A percentile compares a stretch with the other conserved stretches of the same genome.
Conservation (phyloP, 2,888 invertebrate species). For the Chromoteleia sp. region DNA sequence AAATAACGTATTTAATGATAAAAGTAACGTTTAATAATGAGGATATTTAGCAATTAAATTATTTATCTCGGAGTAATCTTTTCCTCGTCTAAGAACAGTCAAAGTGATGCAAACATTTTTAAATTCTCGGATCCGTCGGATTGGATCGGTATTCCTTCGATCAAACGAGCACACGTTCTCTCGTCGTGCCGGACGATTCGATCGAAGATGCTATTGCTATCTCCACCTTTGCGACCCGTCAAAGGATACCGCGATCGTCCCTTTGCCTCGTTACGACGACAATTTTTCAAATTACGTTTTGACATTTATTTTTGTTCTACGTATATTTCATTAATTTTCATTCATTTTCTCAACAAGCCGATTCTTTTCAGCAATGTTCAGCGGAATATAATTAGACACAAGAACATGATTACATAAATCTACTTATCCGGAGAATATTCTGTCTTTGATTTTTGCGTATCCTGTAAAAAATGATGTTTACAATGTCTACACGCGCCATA, state of each 20-base stretch:
- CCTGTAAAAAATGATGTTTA: constrained; percentile 23
- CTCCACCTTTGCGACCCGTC: constrained; percentile 57
- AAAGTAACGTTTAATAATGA: constrained; percentile 14
- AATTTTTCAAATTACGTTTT: constrained; percentile 36
- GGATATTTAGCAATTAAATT: constrained; percentile 26
- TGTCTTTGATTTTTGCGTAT: too few species aligned
- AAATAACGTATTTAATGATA: too few species aligned
- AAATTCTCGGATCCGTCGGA: constrained; percentile 43
- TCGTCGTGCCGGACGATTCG: constrained; percentile 63
- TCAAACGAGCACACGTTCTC: constrained; percentile 64
- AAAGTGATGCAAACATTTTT: constrained; percentile 51
- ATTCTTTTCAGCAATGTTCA: too few species aligned
- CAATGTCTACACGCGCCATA: constrained; percentile 38
- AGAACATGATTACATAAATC: too few species aligned
- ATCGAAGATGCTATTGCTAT: constrained; percentile 60
- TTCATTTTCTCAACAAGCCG: too few species aligned
- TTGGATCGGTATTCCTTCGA: constrained; percentile 55
- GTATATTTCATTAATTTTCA: too few species aligned
- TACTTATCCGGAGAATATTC: too few species aligned
- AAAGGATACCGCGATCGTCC: constrained; percentile 64
- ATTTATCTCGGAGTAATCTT: constrained; percentile 51
- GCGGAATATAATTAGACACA: too few species aligned
- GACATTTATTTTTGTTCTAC: constrained; percentile 1
- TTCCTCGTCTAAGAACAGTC: constrained; percentile 54
- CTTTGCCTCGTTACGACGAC: constrained; percentile 27